A percentile compares a stretch with the other conserved stretches of the same genome.
phyloP scores from a whole-genome alignment of 2,888 invertebrate species.

The Taenaris catops region DNA sequence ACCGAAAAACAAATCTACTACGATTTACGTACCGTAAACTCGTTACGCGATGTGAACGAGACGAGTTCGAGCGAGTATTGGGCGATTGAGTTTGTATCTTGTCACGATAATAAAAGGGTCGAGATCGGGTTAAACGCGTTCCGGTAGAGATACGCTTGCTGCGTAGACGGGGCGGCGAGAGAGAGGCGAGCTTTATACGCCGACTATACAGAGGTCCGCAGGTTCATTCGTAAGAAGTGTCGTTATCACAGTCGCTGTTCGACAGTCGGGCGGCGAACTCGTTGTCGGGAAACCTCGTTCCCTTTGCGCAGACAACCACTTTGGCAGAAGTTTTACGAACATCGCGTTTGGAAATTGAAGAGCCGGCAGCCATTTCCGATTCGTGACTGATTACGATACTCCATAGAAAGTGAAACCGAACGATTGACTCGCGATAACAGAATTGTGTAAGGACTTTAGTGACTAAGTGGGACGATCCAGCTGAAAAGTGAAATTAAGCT shows the following conservation, averaged over 20 bases:
- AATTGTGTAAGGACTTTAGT: slow-evolving; percentile 59
- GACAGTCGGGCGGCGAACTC: slow-evolving; percentile 64
- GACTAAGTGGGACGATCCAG: slow-evolving; percentile 44
- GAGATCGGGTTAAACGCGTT: slow-evolving; percentile 31
- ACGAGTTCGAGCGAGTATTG: slow-evolving; percentile 41
- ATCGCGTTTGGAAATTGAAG: slow-evolving; percentile 50
- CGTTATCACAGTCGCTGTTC: slow-evolving; percentile 78
- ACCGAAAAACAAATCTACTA: slow-evolving; percentile 72
- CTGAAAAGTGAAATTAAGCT: slow-evolving; percentile 47
- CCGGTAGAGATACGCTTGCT: slow-evolving; percentile 36
- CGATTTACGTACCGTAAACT: slow-evolving; percentile 78
- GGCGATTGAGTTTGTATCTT: slow-evolving; percentile 51
- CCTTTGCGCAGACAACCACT: slow-evolving; percentile 35
- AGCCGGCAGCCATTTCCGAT: slow-evolving; percentile 43
- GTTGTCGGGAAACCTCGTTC: slow-evolving; percentile 36
- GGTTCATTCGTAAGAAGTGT: slow-evolving; percentile 67
- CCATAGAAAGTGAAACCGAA: slow-evolving; percentile 64
- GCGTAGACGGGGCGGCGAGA: slow-evolving; percentile 47
- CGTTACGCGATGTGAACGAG: slow-evolving; percentile 66
- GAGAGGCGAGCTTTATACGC: slow-evolving; percentile 62
- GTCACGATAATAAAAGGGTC: slow-evolving; percentile 41
- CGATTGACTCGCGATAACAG: slow-evolving; percentile 49
- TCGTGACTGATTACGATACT: slow-evolving; percentile 53
- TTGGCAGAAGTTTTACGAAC: slow-evolving; percentile 66
- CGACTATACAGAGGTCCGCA: slow-evolving; percentile 60